A percentile compares a stretch with the other conserved stretches of the same genome.
These are phyloP conservation scores for Pollachius pollachius DNA, from an alignment of 2,113 vertebrate genomes.

Conservation along the genomic window DNA sequence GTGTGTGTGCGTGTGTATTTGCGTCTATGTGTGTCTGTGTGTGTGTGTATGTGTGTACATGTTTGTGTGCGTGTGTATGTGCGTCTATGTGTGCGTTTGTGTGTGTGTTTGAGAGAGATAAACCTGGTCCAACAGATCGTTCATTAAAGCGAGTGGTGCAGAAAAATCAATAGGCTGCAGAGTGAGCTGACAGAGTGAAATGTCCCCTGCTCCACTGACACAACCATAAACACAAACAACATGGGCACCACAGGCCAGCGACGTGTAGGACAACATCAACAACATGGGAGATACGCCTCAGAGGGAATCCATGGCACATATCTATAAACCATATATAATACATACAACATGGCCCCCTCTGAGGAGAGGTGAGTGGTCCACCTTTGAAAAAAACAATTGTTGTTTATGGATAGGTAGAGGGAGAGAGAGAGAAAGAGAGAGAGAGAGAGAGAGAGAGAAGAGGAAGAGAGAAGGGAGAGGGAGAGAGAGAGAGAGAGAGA, in stretches of 20 bases:
- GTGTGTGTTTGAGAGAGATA: slow-evolving; percentile 40
- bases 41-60: neutral
- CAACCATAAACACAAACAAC: slow-evolving; percentile 34
- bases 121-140: slow-evolving; percentile 47
- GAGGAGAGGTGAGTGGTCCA: no score
- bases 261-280: slow-evolving; percentile 23
- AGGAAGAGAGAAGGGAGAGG: no score
- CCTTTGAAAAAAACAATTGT: no score
- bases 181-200: slow-evolving; percentile 52
- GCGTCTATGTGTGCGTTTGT: slow-evolving; percentile 4
- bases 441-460: no score
- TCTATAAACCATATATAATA: neutral
- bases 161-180: slow-evolving; percentile 64
- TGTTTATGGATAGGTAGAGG: no score
- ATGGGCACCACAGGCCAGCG: slow-evolving; percentile 31
- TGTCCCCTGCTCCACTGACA: slow-evolving; percentile 30
- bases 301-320: neutral
- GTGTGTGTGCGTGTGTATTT: slow-evolving; percentile 53
- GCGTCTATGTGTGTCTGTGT: neutral
- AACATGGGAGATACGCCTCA: neutral
- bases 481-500: no score
- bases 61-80: neutral
- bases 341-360: neutral
- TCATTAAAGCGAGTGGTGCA: slow-evolving; percentile 67
- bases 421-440: no score